A percentile compares a stretch with the other conserved stretches of the same genome.
phyloP scores from a whole-genome alignment of 2,113 vertebrate genomes.

The Cavia aperea region DNA sequence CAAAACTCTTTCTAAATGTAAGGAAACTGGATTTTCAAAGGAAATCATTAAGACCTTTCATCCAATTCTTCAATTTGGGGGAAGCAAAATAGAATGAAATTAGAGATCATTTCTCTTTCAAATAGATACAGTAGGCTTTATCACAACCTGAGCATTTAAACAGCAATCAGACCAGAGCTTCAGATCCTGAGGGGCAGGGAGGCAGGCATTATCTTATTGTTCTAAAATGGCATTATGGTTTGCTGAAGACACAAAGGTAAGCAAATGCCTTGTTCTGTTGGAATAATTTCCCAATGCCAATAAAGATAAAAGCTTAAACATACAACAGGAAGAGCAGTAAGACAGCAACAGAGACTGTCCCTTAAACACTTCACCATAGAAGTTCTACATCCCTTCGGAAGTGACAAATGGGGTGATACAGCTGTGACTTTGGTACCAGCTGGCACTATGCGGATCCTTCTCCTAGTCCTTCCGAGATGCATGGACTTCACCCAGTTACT shows the following conservation, averaged over 20 bases:
- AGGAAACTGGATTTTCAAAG: constrained; percentile 43
- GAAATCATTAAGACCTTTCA: constrained; percentile 30
- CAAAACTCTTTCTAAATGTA: constrained; percentile 49
- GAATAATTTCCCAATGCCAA: not conserved
- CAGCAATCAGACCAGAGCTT: not conserved
- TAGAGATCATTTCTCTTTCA: constrained; percentile 10
- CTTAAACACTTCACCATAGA: not conserved
- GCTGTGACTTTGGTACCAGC: not conserved
- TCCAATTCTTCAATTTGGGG: not conserved
- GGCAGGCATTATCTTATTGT: not conserved
- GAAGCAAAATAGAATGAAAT: constrained; percentile 41
- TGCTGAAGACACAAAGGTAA: not conserved
- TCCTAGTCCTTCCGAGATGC: not conserved
- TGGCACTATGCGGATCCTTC: not conserved
- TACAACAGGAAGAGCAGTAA: not conserved
- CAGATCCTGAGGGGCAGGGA: not conserved
- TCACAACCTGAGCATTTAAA: constrained; percentile 14
- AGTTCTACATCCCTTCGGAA: not conserved
- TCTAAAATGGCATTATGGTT: not conserved
- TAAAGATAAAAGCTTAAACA: not conserved
- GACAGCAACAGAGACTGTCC: not conserved
- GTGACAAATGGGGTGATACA: not conserved
- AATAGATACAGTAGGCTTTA: not conserved
- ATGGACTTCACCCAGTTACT: not conserved
- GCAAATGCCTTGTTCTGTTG: not conserved